Conservation (phyloP, 2,113 vertebrate species). For the Caracal caracal region DNA sequence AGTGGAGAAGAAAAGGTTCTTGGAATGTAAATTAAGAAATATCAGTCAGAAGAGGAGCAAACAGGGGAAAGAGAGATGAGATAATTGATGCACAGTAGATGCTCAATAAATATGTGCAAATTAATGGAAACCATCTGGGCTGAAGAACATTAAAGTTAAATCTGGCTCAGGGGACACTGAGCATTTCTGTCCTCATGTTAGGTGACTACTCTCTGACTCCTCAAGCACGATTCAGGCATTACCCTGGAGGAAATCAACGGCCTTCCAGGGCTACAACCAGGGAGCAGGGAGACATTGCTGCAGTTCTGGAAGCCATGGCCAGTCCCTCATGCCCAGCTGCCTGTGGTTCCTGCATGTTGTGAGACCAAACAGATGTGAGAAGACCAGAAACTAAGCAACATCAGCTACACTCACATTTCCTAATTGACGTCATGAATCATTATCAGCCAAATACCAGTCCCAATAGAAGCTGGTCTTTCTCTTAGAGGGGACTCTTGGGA, state of each 20-base stretch:
- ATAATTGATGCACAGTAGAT: conserved; percentile 51
- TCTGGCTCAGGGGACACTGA: conserved; percentile 40
- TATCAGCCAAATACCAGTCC: not conserved
- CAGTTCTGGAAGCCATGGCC: not conserved
- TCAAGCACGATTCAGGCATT: not conserved
- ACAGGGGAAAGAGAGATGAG: not conserved
- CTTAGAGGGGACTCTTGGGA: not conserved
- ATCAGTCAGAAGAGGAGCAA: conserved; percentile 27
- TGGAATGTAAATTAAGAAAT: conserved; percentile 36
- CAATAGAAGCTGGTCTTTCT: not conserved
- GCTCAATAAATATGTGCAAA: conserved; percentile 58
- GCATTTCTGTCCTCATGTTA: not conserved
- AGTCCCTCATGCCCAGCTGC: not conserved
- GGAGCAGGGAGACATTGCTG: not conserved
- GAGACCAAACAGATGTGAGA: not conserved
- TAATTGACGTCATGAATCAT: not conserved
- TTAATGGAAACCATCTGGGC: conserved; percentile 62
- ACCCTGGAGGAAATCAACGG: not conserved
- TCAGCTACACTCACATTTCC: not conserved
- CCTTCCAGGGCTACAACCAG: not conserved
- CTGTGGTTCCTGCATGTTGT: not conserved
- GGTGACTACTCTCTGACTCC: not conserved
- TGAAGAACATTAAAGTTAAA: conserved; percentile 51
- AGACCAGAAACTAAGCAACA: not conserved
- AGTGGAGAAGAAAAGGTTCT: conserved; percentile 57